These are phyloP conservation scores for Nesogale talazaci DNA, from an alignment of 2,113 vertebrate species.

Conservation along the genomic window DNA sequence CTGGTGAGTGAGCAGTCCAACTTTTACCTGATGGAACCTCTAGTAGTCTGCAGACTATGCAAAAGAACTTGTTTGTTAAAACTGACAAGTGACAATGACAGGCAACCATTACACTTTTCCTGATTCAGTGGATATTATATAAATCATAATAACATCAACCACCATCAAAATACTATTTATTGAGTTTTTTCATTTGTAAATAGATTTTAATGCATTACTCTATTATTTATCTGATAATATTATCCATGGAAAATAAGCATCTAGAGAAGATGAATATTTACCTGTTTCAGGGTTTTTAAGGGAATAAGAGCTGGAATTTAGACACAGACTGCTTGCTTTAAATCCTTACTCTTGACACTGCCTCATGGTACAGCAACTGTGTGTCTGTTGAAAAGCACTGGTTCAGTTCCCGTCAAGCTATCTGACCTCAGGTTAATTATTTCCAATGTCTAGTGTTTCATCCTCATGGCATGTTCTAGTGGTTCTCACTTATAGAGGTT, in stretches of 20 bases:
- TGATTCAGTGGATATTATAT: neutral
- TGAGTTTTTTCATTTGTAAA: slow-evolving; percentile 21
- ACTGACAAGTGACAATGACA: neutral
- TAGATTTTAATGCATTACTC: neutral
- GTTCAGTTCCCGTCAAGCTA: neutral
- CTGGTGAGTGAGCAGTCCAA: neutral
- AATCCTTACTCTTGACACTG: neutral
- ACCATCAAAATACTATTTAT: neutral
- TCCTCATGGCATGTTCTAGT: neutral
- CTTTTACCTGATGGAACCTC: neutral
- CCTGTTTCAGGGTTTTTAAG: neutral
- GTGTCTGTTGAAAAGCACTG: neutral
- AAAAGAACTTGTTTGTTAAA: neutral
- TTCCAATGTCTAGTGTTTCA: neutral
- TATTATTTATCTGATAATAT: neutral
- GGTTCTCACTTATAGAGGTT: slow-evolving; percentile 25
- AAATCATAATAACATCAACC: neutral
- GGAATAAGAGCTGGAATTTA: slow-evolving; percentile 8
- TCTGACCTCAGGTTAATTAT: slow-evolving; percentile 30
- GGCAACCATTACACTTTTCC: neutral
- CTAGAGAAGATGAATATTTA: slow-evolving; percentile 15
- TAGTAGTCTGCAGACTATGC: neutral
- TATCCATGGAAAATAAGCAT: slow-evolving; percentile 7
- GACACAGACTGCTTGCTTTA: neutral
- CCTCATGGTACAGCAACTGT: neutral